Evolutionary conservation across 2,113 vertebrate species (phyloP), one percentile per base, ranked within the genome.

Genomic region (Uria lomvia): DNA sequence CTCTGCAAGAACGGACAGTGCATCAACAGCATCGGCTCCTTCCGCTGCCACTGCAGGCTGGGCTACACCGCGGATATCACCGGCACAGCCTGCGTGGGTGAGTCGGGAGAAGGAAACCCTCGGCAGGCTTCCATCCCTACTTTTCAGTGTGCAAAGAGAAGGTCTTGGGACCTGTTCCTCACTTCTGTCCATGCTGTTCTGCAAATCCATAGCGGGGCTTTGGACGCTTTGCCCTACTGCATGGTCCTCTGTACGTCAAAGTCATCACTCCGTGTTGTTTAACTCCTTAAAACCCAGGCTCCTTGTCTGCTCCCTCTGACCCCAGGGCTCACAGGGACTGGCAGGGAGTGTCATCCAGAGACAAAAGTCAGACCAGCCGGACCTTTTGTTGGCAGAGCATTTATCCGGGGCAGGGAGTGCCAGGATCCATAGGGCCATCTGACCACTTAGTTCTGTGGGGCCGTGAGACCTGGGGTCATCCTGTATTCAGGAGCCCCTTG

Each of bases 21-120:
- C 96, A 98, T 99, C 98, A 99, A 99, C 98, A 99, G 97, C 80
- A 98, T 99, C 6, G 99, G 99, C 52, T 99, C 99, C 70, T 99
- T 99, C 98, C 99, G 96, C 95, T 99, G 99, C 86, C 99, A 99
- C 97, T 99, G 99, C 93, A 97, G 98, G 6, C 91, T 98, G 4
- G 99, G 99, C 42, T 99, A 99, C 94, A 98, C 97, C 1, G 91
- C 98, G 0, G 99, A 99, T 81, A 98, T 98, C 95, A 98, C 98
- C 0, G 92, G 98, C 75, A 99, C 98, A 0, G 97, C 99, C 86
- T 99, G 99, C 36, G 73, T 99, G 40, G 99, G 99, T 99, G 98
- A 84, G 98, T 60, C 3, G 4, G 23, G 43, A 55, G 14, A 3
- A 16, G 20, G 13, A n/a, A 14, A n/a, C 17, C 67, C 53, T 26